Base-by-base conservation (phyloP, 2,888 invertebrate species). In the Latrodectus elegans region DNA sequence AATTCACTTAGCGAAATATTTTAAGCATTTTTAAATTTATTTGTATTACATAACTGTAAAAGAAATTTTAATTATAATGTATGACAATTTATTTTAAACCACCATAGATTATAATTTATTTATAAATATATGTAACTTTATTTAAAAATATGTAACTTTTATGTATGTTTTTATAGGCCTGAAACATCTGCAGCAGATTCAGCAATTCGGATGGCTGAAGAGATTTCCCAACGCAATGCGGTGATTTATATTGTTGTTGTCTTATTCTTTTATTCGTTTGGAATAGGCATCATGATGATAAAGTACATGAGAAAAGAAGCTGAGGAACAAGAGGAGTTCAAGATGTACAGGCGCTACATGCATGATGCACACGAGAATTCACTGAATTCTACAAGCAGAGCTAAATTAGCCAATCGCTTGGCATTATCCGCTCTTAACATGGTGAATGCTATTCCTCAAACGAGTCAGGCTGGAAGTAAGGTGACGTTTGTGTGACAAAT, bases 301-400 rank as follows among this genome's bases (percentile, higher is more conserved):
- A 91, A 90, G 80, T 91, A 91, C 85, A 91, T 91, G 90, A 74
- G 90, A 51, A 89, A 89, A 78, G 91, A 91, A 74, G 89, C 89
- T 51, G 87, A 90, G 72, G 91, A 92, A 76, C 91, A 91, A 80
- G 91, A 91, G 84, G 92, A 92, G 86, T 91, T 91, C 77, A 91
- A 91, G 89, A 89, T 91, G 76, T 92, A 91, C 88, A 91, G 91
- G 72, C 90, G 91, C 78, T 92, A 91, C 89, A 90, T 92, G 55
- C 90, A 90, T 73, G 89, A 89, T 49, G 90, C 90, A 4, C 87
- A 89, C 8, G 90, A 90, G 17, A 71, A 76, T 12, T 84, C 77
- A 14, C n/a, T 89, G 11, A 83, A 88, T 17, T 74, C 89, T 17
- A 90, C 89, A 14, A 90, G 80, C 71, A 60, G 90, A 22, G 90